phyloP scores from a whole-genome alignment of 2,888 invertebrate genomes.

The Aelia acuminata region DNA sequence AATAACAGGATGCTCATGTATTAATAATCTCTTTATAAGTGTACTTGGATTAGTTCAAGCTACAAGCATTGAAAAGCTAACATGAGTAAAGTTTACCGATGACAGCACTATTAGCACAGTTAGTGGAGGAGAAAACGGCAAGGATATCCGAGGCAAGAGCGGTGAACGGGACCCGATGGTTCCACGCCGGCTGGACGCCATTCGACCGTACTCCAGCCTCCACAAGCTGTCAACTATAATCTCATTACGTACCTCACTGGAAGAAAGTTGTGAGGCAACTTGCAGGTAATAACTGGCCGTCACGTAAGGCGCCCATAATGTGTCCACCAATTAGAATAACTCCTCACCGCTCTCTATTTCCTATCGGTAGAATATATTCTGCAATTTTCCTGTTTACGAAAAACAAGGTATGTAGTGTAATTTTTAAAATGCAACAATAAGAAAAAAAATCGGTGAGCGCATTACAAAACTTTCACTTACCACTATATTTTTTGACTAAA shows the following conservation, averaged over 20 bases:
- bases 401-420: too few species aligned
- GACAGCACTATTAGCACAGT: background rate
- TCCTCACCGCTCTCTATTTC: background rate
- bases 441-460: too few species aligned
- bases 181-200: background rate
- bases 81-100: background rate
- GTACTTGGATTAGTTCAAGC: background rate
- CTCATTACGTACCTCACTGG: conserved; percentile 34
- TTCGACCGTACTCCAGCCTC: background rate
- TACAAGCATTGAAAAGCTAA: background rate
- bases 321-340: conserved; percentile 17
- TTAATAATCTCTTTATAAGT: too few species aligned
- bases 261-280: conserved; percentile 37
- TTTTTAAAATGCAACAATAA: too few species aligned
- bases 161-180: conserved; percentile 32
- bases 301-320: conserved; percentile 41
- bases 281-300: background rate
- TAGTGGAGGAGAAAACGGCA: background rate
- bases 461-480: too few species aligned
- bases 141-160: conserved; percentile 5
- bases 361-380: background rate
- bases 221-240: background rate
- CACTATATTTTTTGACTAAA: too few species aligned
- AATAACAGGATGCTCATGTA: too few species aligned
- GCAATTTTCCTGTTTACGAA: too few species aligned